Conservation (phyloP, 2,113 vertebrate species). For the Mustela nigripes region DNA sequence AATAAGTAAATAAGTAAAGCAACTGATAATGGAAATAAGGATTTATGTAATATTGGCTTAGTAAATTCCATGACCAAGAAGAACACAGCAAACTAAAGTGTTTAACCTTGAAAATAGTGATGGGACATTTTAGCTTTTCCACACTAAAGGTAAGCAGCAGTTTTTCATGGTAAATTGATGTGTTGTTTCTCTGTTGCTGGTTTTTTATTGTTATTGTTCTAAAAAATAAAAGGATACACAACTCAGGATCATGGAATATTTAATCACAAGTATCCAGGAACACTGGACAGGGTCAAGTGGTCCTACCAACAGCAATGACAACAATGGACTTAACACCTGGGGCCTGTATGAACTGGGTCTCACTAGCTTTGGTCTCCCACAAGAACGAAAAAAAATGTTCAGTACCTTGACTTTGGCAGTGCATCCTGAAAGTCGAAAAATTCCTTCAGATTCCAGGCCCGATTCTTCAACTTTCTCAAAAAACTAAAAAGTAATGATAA, state of each 20-base stretch:
- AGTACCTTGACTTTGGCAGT: slow-evolving; percentile 96
- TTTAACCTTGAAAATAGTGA: neutral
- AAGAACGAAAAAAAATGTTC: neutral
- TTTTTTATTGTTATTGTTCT: neutral
- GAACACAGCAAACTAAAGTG: neutral
- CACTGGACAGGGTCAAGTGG: neutral
- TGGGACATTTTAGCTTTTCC: neutral
- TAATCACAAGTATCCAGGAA: neutral
- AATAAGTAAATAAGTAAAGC: neutral
- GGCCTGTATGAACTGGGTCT: neutral
- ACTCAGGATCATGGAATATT: neutral
- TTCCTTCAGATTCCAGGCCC: slow-evolving; percentile 96
- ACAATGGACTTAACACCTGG: neutral
- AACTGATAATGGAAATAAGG: neutral
- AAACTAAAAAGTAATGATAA: slow-evolving; percentile 88
- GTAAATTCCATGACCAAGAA: neutral
- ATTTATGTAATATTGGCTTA: neutral
- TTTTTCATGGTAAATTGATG: neutral
- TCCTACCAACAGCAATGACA: neutral
- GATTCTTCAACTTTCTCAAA: slow-evolving; percentile 95
- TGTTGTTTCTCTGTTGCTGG: neutral
- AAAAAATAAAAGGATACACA: neutral
- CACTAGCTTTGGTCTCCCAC: neutral
- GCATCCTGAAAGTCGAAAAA: slow-evolving; percentile 96
- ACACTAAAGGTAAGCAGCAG: neutral